These are phyloP conservation scores for Pagetopsis macropterus DNA, from an alignment of 2,797 vertebrate genomes.

Conservation along the genomic window DNA sequence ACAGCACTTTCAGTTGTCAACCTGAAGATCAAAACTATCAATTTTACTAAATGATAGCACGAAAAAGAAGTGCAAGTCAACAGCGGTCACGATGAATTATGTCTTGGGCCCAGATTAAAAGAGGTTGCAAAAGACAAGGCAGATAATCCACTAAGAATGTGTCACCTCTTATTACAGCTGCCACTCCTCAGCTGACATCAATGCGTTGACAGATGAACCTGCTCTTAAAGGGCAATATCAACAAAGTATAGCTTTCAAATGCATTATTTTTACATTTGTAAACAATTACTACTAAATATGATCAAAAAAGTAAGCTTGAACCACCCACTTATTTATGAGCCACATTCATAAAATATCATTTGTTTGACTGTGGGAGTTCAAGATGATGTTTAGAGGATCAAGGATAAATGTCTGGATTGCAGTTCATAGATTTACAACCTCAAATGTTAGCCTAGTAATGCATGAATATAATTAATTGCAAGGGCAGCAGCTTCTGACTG, in stretches of 20 bases:
- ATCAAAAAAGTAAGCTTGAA: constrained; percentile 8
- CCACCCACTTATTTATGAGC: constrained; percentile 6
- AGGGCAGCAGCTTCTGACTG: constrained; percentile 27
- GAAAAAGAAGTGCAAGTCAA: constrained; percentile 61
- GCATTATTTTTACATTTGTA: constrained; percentile 1
- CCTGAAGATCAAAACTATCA: constrained; percentile 71
- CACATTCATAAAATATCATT: constrained; percentile 23
- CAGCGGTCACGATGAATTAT: constrained; percentile 64
- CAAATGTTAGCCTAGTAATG: constrained; percentile 4
- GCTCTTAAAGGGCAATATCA: constrained; percentile 48
- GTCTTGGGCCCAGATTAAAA: constrained; percentile 58
- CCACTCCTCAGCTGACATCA: constrained; percentile 65
- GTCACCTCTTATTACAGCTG: constrained; percentile 69
- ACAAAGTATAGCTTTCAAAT: constrained; percentile 21
- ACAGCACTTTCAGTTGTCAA: constrained; percentile 69
- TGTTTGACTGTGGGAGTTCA: constrained; percentile 20
- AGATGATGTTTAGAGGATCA: constrained; percentile 22
- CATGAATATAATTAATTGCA: constrained; percentile 20
- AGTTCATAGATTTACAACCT: constrained; percentile 29
- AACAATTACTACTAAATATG: constrained; percentile 12
- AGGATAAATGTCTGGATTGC: constrained; percentile 16
- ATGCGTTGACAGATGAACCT: constrained; percentile 61
- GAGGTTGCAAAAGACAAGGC: constrained; percentile 72
- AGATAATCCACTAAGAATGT: constrained; percentile 72
- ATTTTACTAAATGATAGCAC: constrained; percentile 68